Base-by-base conservation (phyloP, 2,113 vertebrate species). In the Trogon melanurus region DNA sequence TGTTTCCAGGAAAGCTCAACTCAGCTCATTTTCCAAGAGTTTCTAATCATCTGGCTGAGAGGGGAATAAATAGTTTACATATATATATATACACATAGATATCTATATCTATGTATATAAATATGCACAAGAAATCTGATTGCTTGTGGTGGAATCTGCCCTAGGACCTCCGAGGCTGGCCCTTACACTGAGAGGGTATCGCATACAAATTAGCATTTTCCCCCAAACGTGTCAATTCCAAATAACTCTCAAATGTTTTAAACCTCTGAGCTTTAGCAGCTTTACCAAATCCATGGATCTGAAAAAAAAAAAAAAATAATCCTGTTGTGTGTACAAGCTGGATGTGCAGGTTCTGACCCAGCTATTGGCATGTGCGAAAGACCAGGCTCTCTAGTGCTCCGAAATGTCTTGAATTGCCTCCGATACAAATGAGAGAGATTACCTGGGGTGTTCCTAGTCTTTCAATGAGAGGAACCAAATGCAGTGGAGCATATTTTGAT, bases 391-490 rank as follows among this genome's bases (percentile, higher is more conserved):
- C 51, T 60, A 29, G 57, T 4, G 22, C 26, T 56, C 60, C 72
- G 32, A 29, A 34, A 70, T 29, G 2, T 75, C 38, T 72, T 67
- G 17, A 71, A 70, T 62, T 60, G 47, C n/a, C 27, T 85, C 56
- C 11, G 26, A 71, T n/a, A 61, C 29, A 70, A 79, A 61, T 2
- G 3, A 73, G 26, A 69, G 30, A 22, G 29, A 78, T 89, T 97
- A 99, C 99, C 98, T 99, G 99, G 41, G 99, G 99, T 61, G 98
- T 99, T 80, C 99, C 99, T 57, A 99, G 94, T 48, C 98, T 98
- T 92, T 99, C 99, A 50, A 99, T 99, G 50, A 99, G 97, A 34
- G 99, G 98, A 74, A 99, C 98, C 41, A 99, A 97, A 72, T 99
- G 99, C 57, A 99, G 97, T 0, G 98, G 98, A 38, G 98, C 98